Base-by-base conservation (phyloP, 2,113 vertebrate genomes). In the Microcebus lehilahytsara region DNA sequence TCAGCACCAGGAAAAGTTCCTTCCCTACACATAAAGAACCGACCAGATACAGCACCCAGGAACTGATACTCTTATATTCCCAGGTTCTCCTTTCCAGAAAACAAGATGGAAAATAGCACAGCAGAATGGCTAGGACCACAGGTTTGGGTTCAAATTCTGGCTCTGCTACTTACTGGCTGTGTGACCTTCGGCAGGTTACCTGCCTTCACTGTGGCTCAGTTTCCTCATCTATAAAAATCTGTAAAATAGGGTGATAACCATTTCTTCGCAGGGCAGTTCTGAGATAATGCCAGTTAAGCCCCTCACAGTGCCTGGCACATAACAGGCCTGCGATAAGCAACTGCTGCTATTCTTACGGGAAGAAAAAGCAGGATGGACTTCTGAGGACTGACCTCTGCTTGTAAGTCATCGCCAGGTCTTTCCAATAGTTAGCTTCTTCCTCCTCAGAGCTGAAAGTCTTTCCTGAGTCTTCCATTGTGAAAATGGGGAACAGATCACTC, bases 391-490 rank as follows among this genome's bases (percentile, higher is more conserved):
- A 99, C 99, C 99, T 99, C 91, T 99, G 99, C 96, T 99, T 99
- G 53, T 99, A 99, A 95, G 98, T 99, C 91, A 98, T 96, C 1
- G 99, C 99, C 98, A 99, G 71, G 37, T 99, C 99, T 98, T 99
- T 99, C 99, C 99, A 99, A 96, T 99, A 99, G 95, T 88, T 96
- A 67, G 99, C 92, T 97, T 99, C 99, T 81, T 99, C 99, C 97
- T 99, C 99, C 85, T 99, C 84, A 0, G 99, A 99, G n/a, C 97
- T 91, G 97, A 99, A 99, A 11, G 95, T 98, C 77, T 97, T 98
- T 92, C 98, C 97, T 0, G 98, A 97, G 96, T 99, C 99, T 51
- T 99, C 99, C 99, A 99, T 99, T 49, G 90, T 97, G 32, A 96
- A 71, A 79, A 92, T 1, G 14, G 40, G 81, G 72, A 67, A 46